phyloP scores from a whole-genome alignment of 2,113 vertebrate species.

The Picathartes gymnocephalus region DNA sequence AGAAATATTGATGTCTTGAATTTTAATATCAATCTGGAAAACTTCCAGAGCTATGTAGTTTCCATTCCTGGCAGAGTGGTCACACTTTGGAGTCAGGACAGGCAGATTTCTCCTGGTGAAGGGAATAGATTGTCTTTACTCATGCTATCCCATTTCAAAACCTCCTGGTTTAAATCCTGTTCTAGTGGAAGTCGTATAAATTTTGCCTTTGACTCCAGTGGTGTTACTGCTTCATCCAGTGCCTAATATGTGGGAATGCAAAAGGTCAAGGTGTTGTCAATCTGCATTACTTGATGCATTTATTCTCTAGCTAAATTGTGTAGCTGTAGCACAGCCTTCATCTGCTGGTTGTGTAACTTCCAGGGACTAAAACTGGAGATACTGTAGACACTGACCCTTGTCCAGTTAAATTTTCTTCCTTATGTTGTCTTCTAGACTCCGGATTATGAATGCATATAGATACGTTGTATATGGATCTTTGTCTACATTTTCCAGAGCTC shows the following conservation, averaged over 20 bases:
- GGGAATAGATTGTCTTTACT: neutral
- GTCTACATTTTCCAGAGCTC: neutral
- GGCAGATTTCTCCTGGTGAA: neutral
- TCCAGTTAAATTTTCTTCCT: neutral
- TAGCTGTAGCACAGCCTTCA: neutral
- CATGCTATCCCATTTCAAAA: neutral
- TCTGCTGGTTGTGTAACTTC: neutral
- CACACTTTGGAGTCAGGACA: neutral
- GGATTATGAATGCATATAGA: neutral
- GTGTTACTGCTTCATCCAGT: neutral
- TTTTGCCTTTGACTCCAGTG: neutral
- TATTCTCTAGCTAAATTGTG: neutral
- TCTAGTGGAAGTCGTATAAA: neutral
- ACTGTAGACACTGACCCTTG: neutral
- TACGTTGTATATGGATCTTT: too few relatives aligned
- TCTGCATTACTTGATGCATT: neutral
- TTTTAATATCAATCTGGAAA: neutral
- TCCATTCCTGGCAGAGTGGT: neutral
- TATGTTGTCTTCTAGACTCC: neutral
- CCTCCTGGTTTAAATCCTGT: neutral
- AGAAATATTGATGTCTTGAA: neutral
- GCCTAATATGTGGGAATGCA: neutral
- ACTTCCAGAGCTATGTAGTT: neutral
- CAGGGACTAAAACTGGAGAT: neutral
- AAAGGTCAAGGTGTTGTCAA: neutral